These are phyloP conservation scores for Anastrepha ludens DNA, from an alignment of 1,140 invertebrate species.

Conservation along the genomic window DNA sequence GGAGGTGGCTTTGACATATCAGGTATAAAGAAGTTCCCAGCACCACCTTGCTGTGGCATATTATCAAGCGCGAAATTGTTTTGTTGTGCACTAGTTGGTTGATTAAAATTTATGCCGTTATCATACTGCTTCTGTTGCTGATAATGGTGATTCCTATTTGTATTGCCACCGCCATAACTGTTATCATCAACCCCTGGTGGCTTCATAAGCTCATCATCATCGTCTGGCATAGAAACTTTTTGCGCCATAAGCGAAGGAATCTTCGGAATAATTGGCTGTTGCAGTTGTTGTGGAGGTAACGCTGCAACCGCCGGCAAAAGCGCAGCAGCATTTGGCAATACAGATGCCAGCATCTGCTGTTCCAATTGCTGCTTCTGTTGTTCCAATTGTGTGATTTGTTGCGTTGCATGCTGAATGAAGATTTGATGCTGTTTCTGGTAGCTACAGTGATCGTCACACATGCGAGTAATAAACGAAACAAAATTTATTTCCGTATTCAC, in stretches of 20 bases:
- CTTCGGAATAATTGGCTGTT: slow-evolving; percentile 19
- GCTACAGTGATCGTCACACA: slow-evolving; percentile 66
- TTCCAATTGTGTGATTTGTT: slow-evolving; percentile 89
- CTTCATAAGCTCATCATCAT: slow-evolving; percentile 59
- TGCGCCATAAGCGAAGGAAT: slow-evolving; percentile 58
- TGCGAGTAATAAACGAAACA: not conserved
- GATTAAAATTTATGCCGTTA: slow-evolving; percentile 40
- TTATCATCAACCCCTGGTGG: slow-evolving; percentile 50
- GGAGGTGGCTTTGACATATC: slow-evolving; percentile 91
- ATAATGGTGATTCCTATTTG: slow-evolving; percentile 56
- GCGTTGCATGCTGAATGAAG: slow-evolving; percentile 92
- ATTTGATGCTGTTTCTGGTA: slow-evolving; percentile 96
- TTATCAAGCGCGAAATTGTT: slow-evolving; percentile 5
- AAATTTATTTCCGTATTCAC: not conserved
- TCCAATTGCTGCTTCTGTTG: slow-evolving; percentile 86
- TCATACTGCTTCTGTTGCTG: slow-evolving; percentile 54
- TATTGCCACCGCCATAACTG: not conserved
- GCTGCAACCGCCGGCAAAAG: slow-evolving; percentile 59
- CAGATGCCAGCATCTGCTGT: slow-evolving; percentile 77
- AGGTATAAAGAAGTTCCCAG: slow-evolving; percentile 78
- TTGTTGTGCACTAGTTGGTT: slow-evolving; percentile 2
- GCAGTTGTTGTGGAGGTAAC: slow-evolving; percentile 63
- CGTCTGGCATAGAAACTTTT: slow-evolving; percentile 59
- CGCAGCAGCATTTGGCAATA: slow-evolving; percentile 59
- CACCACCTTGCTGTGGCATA: slow-evolving; percentile 63